phyloP scores from a whole-genome alignment of 2,797 vertebrate genomes.

The Pangasius krempfi region DNA sequence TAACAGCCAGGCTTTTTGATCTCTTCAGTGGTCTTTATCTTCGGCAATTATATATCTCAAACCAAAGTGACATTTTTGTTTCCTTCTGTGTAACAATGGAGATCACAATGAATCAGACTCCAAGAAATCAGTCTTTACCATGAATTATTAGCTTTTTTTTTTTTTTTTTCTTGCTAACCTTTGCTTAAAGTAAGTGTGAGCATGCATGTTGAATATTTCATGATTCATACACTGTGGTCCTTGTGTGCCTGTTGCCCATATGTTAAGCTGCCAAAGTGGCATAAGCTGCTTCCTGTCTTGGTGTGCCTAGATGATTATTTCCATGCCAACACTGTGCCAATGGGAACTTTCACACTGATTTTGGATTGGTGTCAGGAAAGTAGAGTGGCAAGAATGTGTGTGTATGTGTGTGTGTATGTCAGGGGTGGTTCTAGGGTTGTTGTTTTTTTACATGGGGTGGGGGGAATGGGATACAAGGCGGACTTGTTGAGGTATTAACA shows the following conservation, averaged over 20 bases:
- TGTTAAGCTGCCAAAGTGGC: constrained; percentile 36
- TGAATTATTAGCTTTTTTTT: background rate
- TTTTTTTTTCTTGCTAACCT: background rate
- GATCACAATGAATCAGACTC: background rate
- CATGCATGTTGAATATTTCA: constrained; percentile 26
- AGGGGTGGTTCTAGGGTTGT: constrained; percentile 5
- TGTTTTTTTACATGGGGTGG: background rate
- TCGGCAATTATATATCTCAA: background rate
- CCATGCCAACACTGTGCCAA: constrained; percentile 37
- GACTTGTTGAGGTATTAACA: background rate
- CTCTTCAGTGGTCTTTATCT: background rate
- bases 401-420: background rate
- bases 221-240: constrained; percentile 28
- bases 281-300: constrained; percentile 40
- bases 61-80: background rate
- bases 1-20: background rate
- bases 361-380: constrained; percentile 38
- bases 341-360: constrained; percentile 45
- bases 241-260: constrained; percentile 41
- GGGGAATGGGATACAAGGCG: background rate
- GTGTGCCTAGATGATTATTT: constrained; percentile 37
- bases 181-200: constrained; percentile 12
- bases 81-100: background rate
- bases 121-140: constrained; percentile 10
- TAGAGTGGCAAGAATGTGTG: background rate